Evolutionary conservation across 2,888 invertebrate genomes (phyloP).

Genomic region (Entomobrya multifasciata): DNA sequence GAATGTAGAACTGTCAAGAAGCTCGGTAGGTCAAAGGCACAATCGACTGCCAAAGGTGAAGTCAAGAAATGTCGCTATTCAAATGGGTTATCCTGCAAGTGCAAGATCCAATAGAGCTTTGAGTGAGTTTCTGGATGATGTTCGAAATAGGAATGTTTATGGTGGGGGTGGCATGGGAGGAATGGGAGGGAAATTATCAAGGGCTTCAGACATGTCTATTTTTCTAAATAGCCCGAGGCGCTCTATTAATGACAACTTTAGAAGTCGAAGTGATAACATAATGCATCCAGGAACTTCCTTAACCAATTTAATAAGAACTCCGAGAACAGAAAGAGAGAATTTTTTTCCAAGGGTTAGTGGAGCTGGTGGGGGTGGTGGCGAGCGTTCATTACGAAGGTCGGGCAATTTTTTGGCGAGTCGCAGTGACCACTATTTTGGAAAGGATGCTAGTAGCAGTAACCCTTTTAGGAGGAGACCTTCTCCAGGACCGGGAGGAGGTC

Average conservation of each 20-base stretch:
- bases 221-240: not conserved
- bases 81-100: conserved; percentile 73
- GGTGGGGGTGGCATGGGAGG: not conserved
- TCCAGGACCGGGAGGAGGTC: too few species aligned
- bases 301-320: conserved; percentile 11
- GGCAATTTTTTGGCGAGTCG: conserved; percentile 39
- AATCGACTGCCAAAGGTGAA: conserved; percentile 51
- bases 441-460: not conserved
- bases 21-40: conserved; percentile 23
- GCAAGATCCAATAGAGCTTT: conserved; percentile 13
- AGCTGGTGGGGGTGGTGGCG: not conserved
- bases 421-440: conserved; percentile 50
- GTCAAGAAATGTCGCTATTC: conserved; percentile 71
- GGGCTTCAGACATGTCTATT: not conserved
- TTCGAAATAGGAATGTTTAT: not conserved
- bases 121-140: not conserved
- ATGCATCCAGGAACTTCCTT: not conserved
- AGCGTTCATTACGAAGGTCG: conserved; percentile 15
- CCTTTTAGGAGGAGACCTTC: conserved; percentile 25
- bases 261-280: conserved; percentile 16
- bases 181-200: not conserved
- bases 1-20: not conserved
- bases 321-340: not conserved
- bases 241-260: not conserved
- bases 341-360: conserved; percentile 14